Evolutionary conservation across 2,888 invertebrate genomes (phyloP), one percentile per base, ranked within the genome.

Genomic region (Cataglyphis livida): DNA sequence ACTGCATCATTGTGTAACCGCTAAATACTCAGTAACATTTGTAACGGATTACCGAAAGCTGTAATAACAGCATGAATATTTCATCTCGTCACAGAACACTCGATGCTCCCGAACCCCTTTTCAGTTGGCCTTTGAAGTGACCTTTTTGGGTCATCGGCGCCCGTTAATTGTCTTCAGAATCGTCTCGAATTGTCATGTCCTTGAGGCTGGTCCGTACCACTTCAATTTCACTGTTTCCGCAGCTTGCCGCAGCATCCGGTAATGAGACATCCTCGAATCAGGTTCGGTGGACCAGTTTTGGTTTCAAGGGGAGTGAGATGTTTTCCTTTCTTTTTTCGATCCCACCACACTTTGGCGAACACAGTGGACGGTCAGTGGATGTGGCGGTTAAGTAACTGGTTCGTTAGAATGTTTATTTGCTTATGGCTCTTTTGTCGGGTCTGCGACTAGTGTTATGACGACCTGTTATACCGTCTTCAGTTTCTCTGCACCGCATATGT

Each of bases 341-440:
- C 25, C 38, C 71, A 51, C 82, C 59, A 21, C 65, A 25, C 76
- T 74, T 62, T 71, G 87, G 86, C 85, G 88, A 87, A 84, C 87
- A 84, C 88, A 51, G n/a, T 51, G 15, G 88, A 86, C 82, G 90
- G 91, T 89, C 90, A 90, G 84, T 54, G 32, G 70, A 70, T 32
- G 86, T 85, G 85, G 83, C 87, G 90, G 93, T 92, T 94, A 94
- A 93, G 94, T 94, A 94, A 94, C 94, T 94, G 94, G 94, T 94
- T 94, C 93, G 93, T 93, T 93, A 93, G 92, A 93, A 93, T 94
- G 93, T 94, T 94, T 94, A 94, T 94, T 94, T 94, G 92, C 91
- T 93, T 92, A 92, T 90, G 92, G 89, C 87, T 89, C 91, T 91
- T 93, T 94, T 94, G 94, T 93, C 89, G 87, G 90, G 87, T 84